Conservation (phyloP, 2,797 vertebrate species). For the Xiphorhynchus erythropygius region DNA sequence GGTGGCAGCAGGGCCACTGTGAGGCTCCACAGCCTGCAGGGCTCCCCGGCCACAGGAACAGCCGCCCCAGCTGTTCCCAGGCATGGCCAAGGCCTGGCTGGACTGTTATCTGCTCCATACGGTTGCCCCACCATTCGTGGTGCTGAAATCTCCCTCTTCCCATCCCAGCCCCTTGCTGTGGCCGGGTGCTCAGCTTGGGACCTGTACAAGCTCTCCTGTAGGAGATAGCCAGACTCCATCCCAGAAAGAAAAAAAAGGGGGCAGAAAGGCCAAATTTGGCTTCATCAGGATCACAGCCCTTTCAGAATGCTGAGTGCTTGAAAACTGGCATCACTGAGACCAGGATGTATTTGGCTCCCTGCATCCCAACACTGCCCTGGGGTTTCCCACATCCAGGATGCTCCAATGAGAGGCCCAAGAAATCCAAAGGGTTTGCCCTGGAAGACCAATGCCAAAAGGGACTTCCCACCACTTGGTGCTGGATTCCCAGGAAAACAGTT, state of each 20-base stretch:
- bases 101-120: background rate
- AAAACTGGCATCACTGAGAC: background rate
- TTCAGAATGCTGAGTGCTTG: background rate
- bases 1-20: background rate
- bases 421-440: background rate
- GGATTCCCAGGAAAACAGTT: background rate
- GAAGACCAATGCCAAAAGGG: background rate
- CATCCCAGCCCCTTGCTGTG: background rate
- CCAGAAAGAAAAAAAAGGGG: background rate
- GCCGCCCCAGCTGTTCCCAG: background rate
- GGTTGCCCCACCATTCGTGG: background rate
- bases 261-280: background rate
- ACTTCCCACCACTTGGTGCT: background rate
- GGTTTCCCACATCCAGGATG: background rate
- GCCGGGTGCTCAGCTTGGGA: background rate
- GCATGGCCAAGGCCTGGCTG: background rate
- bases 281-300: background rate
- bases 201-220: rapidly evolving
- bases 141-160: background rate
- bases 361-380: background rate
- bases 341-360: background rate
- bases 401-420: background rate
- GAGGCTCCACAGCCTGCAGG: background rate
- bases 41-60: rapidly evolving
- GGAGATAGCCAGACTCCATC: background rate